Base-by-base conservation (phyloP, 2,888 invertebrate species). In the Phyto melanocephala region DNA sequence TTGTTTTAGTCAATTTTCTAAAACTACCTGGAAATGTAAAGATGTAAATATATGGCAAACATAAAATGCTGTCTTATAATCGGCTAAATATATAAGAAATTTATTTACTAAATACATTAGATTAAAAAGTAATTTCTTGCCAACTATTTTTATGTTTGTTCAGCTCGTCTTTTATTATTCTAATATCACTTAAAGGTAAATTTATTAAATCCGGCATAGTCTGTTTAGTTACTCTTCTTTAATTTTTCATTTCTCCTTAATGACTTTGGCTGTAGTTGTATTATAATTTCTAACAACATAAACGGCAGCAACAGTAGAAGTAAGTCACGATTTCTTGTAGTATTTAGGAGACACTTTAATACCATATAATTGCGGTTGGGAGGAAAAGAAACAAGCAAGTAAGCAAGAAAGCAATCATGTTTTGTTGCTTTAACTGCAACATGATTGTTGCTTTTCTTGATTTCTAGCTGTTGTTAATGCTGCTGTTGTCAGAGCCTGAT, bases 51-150 rank as follows among this genome's bases (percentile, higher is more conserved):
- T 20, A 56, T 28, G 33, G 11, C 22, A 58, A 67, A 60, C 20
- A 40, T 58, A 28, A 68, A 77, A 50, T 77, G 67, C n/a, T n/a
- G n/a, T n/a, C n/a, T 58, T 62, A 15, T 77, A 79, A 71, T 58
- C 52, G 47, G n/a, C 8, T 68, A 63, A 52, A 68, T 33, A 33
- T 10, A 52, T 6, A 28, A 40, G 20, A 60, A 50, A 58, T 60
- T 42, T 60, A 76, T 67, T 67, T 68, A 50, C 68, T 77, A 33
- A 77, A 77, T 33, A 47, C 60, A 68, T 77, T 62, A 77, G 60
- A 77, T 77, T 68, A 77, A 77, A 77, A 68, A 68, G 76, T 60
- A 71, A 74, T 63, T 71, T 79, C 24, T 40, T 56, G 1, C 50
- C 28, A 7, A n/a, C 60, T 37, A 56, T 20, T 33, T 67, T 67